Evolutionary conservation across 2,888 invertebrate genomes (phyloP).

Genomic region (Brachylomia viminalis): DNA sequence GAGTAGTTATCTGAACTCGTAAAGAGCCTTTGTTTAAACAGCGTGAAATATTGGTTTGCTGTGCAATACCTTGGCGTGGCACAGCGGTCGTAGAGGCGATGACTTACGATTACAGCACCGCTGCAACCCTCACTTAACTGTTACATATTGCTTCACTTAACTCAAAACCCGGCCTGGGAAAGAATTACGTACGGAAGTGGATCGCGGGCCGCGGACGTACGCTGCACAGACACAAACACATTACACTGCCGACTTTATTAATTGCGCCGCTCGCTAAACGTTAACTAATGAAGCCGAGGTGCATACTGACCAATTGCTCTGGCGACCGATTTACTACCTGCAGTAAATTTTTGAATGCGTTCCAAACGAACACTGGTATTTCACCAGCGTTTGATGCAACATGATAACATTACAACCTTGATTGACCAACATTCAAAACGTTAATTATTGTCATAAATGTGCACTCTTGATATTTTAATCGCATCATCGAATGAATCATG

Average conservation of each 20-base stretch:
- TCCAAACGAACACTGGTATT: slow-evolving; percentile 27
- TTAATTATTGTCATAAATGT: slow-evolving; percentile 22
- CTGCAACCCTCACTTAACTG: slow-evolving; percentile 83
- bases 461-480: slow-evolving; percentile 47
- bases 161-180: slow-evolving; percentile 80
- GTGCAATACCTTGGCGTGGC: slow-evolving; percentile 72
- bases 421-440: slow-evolving; percentile 26
- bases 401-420: slow-evolving; percentile 17
- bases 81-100: slow-evolving; percentile 77
- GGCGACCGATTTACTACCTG: slow-evolving; percentile 51
- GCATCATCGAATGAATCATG: slow-evolving; percentile 52
- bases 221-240: slow-evolving; percentile 74
- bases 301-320: slow-evolving; percentile 58
- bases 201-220: slow-evolving; percentile 70
- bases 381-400: slow-evolving; percentile 11
- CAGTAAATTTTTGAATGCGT: slow-evolving; percentile 44
- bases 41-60: slow-evolving; percentile 77
- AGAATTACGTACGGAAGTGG: slow-evolving; percentile 80
- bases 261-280: slow-evolving; percentile 65
- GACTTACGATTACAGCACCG: slow-evolving; percentile 80
- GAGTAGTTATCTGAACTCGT: slow-evolving; percentile 62
- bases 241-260: slow-evolving; percentile 73
- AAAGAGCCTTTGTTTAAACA: slow-evolving; percentile 77
- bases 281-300: slow-evolving; percentile 63
- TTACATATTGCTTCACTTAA: slow-evolving; percentile 86